phyloP scores from a whole-genome alignment of 2,113 vertebrate species.

The Limnothrissa miodon region DNA sequence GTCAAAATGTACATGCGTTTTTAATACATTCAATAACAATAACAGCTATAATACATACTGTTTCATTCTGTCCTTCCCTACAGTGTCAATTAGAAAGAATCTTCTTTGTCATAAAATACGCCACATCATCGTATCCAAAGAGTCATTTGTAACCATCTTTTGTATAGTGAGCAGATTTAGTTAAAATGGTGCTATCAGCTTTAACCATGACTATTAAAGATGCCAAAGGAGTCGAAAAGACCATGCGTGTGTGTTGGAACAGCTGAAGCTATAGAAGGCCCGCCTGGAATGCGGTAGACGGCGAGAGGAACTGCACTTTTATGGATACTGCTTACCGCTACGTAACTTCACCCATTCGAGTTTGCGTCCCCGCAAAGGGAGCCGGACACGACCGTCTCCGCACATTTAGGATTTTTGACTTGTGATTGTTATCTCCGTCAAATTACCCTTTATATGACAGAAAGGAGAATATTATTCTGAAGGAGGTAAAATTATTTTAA shows the following conservation, averaged over 20 bases:
- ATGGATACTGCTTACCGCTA: slow-evolving; percentile 78
- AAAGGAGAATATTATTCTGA: slow-evolving; percentile 22
- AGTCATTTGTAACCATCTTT: neutral
- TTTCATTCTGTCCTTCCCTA: neutral
- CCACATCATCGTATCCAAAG: neutral
- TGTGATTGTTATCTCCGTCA: slow-evolving; percentile 22
- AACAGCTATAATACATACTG: neutral
- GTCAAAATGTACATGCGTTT: neutral
- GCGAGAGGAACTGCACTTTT: slow-evolving; percentile 85
- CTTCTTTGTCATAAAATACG: neutral
- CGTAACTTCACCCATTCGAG: slow-evolving; percentile 63
- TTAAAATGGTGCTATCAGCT: neutral
- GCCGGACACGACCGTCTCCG: slow-evolving; percentile 43
- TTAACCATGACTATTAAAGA: neutral
- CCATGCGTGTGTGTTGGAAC: slow-evolving; percentile 61
- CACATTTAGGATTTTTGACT: slow-evolving; percentile 31
- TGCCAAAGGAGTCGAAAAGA: slow-evolving; percentile 30
- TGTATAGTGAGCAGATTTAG: neutral
- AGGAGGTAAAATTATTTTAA: slow-evolving; percentile 33
- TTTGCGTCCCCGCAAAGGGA: slow-evolving; percentile 51
- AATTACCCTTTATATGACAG: slow-evolving; percentile 44
- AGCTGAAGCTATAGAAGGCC: slow-evolving; percentile 81
- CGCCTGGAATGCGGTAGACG: slow-evolving; percentile 81
- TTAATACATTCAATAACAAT: neutral
- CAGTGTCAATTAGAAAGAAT: neutral